Conservation (phyloP, 2,888 invertebrate genomes). For the Zelleria hepariella region DNA sequence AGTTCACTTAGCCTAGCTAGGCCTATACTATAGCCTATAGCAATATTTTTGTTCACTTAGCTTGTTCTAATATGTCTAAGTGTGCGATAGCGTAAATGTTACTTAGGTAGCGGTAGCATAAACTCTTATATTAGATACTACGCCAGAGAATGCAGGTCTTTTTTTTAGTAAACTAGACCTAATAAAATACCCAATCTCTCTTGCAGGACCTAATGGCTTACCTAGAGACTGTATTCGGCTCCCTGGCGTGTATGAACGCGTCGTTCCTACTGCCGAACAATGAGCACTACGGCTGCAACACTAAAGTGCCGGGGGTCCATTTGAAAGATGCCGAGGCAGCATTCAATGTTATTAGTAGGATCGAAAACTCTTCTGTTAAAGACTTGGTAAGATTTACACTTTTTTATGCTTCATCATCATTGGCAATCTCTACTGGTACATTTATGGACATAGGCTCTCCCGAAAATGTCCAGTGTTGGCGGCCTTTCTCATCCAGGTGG, state of each 20-base stretch:
- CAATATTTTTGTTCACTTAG: too few relatives aligned
- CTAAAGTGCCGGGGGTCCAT: constrained; percentile 86
- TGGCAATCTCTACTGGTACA: too few relatives aligned
- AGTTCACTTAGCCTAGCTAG: too few relatives aligned
- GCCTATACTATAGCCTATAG: too few relatives aligned
- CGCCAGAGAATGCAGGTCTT: neutral
- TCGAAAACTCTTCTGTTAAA: constrained; percentile 80
- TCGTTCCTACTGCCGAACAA: constrained; percentile 83
- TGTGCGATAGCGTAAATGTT: too few relatives aligned
- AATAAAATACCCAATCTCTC: neutral
- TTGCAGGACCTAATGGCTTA: constrained; percentile 75
- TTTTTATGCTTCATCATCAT: neutral
- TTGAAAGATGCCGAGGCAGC: constrained; percentile 75
- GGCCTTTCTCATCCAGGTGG: too few relatives aligned
- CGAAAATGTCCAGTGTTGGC: too few relatives aligned
- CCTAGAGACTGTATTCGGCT: constrained; percentile 88
- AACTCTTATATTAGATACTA: too few relatives aligned
- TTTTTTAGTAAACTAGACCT: neutral
- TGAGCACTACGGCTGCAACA: constrained; percentile 83
- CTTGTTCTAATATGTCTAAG: too few relatives aligned
- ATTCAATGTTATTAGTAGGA: constrained; percentile 78
- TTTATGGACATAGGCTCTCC: too few relatives aligned
- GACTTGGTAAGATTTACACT: constrained; percentile 56
- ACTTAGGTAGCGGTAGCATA: too few relatives aligned
- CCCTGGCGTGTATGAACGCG: constrained; percentile 87